phyloP scores from a whole-genome alignment of 2,797 vertebrate genomes.

The Gymnopithys bicolor region DNA sequence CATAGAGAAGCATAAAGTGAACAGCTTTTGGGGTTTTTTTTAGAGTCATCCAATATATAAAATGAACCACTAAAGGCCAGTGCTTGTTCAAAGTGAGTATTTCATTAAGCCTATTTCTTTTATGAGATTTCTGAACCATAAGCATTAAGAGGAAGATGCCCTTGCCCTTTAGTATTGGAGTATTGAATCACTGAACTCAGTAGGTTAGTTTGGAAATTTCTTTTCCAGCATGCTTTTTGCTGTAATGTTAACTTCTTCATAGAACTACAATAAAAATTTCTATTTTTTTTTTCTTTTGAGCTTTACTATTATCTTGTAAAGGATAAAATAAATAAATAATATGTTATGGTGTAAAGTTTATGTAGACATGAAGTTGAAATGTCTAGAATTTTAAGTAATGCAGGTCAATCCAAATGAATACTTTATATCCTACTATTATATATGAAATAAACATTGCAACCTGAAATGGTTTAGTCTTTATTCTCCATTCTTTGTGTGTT shows the following conservation, averaged over 20 bases:
- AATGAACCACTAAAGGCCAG: not conserved
- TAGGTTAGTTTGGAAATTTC: not conserved
- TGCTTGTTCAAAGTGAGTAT: not conserved
- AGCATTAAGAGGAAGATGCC: fast-evolving
- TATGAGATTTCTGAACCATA: not conserved
- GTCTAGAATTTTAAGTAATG: not conserved
- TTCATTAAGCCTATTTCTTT: not conserved
- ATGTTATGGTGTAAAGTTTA: not conserved
- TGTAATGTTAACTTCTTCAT: not conserved
- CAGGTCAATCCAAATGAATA: not conserved
- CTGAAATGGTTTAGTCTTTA: not conserved
- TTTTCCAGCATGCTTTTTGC: not conserved
- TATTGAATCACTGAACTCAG: not conserved
- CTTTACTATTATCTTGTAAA: not conserved
- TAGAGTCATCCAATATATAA: not conserved
- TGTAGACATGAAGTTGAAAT: not conserved
- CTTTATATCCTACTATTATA: not conserved
- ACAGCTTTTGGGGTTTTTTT: not conserved
- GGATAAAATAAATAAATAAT: not conserved
- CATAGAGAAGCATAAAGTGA: not conserved
- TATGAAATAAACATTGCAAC: not conserved
- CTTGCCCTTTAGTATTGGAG: not conserved
- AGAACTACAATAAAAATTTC: not conserved
- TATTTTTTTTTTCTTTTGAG: fast-evolving
- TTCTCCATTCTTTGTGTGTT: not conserved